These are phyloP conservation scores for Eulemur macaco DNA, from an alignment of 2,113 vertebrate species.

Conservation along the genomic window DNA sequence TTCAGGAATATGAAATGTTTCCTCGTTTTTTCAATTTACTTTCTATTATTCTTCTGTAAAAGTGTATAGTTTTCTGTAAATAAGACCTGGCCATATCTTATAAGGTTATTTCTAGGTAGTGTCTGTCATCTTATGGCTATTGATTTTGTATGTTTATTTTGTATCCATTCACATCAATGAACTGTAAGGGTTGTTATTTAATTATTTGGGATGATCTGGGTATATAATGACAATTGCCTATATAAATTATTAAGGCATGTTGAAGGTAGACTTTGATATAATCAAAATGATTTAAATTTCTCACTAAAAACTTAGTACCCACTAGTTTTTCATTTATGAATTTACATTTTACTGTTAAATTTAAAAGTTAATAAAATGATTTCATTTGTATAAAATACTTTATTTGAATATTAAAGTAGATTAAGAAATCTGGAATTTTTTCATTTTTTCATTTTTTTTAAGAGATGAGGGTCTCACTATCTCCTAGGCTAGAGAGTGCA, in stretches of 20 bases:
- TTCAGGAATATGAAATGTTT: background rate
- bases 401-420: conserved; percentile 5
- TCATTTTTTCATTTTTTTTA: too few species aligned
- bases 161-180: background rate
- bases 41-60: conserved; percentile 22
- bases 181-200: background rate
- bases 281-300: background rate
- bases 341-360: conserved; percentile 37
- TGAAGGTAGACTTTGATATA: background rate
- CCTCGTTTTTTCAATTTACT: background rate
- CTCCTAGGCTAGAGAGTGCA: too few species aligned
- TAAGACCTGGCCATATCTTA: background rate
- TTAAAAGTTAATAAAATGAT: background rate
- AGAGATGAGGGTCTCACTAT: too few species aligned
- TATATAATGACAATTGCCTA: background rate
- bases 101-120: background rate
- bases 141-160: background rate
- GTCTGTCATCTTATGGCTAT: background rate
- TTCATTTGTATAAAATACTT: background rate
- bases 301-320: background rate
- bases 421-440: background rate
- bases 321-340: background rate
- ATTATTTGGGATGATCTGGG: background rate
- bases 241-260: background rate
- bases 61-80: background rate